Evolutionary conservation across 2,113 vertebrate genomes (phyloP).

Genomic region (Onychostoma macrolepis): DNA sequence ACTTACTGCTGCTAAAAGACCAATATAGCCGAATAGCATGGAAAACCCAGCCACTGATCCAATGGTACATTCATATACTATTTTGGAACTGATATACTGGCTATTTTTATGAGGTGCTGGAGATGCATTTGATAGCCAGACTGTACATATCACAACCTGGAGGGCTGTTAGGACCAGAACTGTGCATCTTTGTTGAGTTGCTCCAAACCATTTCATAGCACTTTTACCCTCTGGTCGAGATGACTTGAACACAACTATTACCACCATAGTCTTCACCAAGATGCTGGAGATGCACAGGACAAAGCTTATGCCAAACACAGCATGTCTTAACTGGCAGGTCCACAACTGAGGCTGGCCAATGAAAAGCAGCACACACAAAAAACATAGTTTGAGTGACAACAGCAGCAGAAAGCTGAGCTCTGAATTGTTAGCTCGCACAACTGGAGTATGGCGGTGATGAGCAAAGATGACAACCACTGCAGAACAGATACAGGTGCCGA

Average conservation of each 20-base stretch:
- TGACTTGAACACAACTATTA: conserved; percentile 27
- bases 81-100: conserved; percentile 60
- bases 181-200: conserved; percentile 69
- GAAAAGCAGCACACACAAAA: conserved; percentile 76
- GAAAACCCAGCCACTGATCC: conserved; percentile 68
- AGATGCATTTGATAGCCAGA: conserved; percentile 64
- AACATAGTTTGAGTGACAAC: conserved; percentile 66
- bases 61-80: conserved; percentile 70
- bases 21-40: conserved; percentile 70
- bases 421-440: conserved; percentile 65
- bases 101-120: conserved; percentile 66
- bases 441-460: conserved; percentile 59
- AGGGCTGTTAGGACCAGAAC: conserved; percentile 62
- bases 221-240: conserved; percentile 60
- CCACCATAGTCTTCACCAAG: conserved; percentile 58
- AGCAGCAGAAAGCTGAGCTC: conserved; percentile 35
- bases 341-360: conserved; percentile 53
- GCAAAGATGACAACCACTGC: conserved; percentile 27
- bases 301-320: conserved; percentile 67
- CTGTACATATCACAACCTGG: conserved; percentile 66
- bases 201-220: conserved; percentile 47
- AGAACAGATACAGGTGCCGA: conserved; percentile 55
- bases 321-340: conserved; percentile 23
- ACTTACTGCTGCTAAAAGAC: conserved; percentile 65
- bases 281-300: conserved; percentile 76